These are phyloP conservation scores for Lysandra bellargus DNA, from an alignment of 2,888 invertebrate genomes.

Conservation along the genomic window DNA sequence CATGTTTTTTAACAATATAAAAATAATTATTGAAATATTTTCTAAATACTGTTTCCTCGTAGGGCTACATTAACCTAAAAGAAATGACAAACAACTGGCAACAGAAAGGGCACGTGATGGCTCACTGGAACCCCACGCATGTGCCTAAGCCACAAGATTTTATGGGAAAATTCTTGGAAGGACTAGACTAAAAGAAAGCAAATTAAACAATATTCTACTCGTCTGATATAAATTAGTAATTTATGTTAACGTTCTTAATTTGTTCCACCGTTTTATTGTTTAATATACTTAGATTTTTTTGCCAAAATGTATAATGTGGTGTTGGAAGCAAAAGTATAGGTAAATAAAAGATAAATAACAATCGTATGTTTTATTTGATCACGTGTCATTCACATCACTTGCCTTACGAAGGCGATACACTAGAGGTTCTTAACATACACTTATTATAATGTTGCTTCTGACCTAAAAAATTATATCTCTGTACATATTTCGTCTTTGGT, in stretches of 20 bases:
- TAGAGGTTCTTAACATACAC: conserved; percentile 31
- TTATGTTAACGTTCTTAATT: neutral
- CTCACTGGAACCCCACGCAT: conserved; percentile 88
- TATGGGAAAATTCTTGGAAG: conserved; percentile 90
- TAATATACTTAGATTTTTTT: too few species aligned
- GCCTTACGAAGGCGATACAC: conserved; percentile 57
- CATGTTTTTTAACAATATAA: too few species aligned
- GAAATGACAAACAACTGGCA: conserved; percentile 93
- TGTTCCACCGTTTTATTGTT: neutral
- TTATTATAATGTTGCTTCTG: conserved; percentile 33
- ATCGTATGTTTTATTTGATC: conserved; percentile 64
- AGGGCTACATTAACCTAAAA: conserved; percentile 96
- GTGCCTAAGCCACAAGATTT: conserved; percentile 92
- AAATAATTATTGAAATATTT: too few species aligned
- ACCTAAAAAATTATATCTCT: neutral
- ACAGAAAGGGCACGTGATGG: conserved; percentile 91
- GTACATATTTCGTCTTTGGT: neutral
- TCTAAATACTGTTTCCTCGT: conserved; percentile 43
- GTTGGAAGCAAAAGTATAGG: neutral
- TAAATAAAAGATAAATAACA: conserved; percentile 49
- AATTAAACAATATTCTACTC: neutral
- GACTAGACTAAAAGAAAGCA: conserved; percentile 53
- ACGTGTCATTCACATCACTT: conserved; percentile 66
- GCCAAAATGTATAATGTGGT: neutral
- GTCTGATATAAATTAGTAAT: neutral